Base-by-base conservation (phyloP, 1,140 invertebrate species). In the Caenorhabditis tropicalis region DNA sequence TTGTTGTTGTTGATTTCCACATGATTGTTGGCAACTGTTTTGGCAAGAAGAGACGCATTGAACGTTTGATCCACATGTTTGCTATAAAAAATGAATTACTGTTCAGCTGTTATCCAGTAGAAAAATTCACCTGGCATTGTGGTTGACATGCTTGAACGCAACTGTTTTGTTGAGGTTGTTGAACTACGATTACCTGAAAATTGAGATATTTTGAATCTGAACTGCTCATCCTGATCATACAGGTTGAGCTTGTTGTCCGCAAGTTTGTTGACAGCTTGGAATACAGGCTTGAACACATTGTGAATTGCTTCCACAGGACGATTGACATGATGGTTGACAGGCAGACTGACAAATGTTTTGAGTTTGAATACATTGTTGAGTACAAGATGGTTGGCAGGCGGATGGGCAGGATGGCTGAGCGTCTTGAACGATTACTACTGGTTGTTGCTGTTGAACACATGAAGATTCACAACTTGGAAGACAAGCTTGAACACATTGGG, bases 281-380 rank as follows among this genome's bases (percentile, higher is more conserved):
- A 87, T 65, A 53, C 87, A 87, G 79, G 85, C 70, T 74, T 87
- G 87, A 31, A 84, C 82, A 51, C 87, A 87, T 79, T 84, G 82
- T 15, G 85, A 58, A 53, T 87, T 87, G 74, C 60, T 51, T 27
- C 65, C 65, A 43, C 87, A 87, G 24, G 87, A 85, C 16, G 74
- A 56, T 51, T 87, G 85, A 83, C 87, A 88, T 1, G 79, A 81
- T 19, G 87, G 85, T 24, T 85, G 53, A 56, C 87, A 88, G 33
- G 87, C 87, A 27, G 85, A 46, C 19, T 31, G 21, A 65, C 87
- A 88, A 33, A 88, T 81, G 21, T 58, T 36, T n/a, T 82, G 48
- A 0, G 83, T 58, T 29, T 87, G 86, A 33, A 82, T 70, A 70
- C 86, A 87, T 29, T 82, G 81, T 46, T 79, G 60, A 46, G 60